phyloP scores from a whole-genome alignment of 2,113 vertebrate genomes.

The Sphaerodactylus townsendi region DNA sequence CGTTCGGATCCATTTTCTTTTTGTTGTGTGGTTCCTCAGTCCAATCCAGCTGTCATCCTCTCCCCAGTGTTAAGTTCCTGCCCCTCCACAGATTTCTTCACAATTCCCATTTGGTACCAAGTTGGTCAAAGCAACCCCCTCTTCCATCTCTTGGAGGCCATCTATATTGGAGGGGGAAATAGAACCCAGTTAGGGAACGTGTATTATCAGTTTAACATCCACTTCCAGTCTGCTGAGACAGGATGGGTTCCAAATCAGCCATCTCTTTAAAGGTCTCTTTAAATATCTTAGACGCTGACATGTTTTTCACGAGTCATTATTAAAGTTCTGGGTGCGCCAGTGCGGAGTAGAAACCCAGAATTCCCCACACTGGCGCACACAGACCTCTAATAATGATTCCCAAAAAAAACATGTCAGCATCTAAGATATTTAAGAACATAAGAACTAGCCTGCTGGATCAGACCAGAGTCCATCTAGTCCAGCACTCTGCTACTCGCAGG shows the following conservation, averaged over 20 bases:
- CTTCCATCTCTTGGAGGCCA: slow-evolving; percentile 42
- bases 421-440: no score
- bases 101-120: slow-evolving; percentile 64
- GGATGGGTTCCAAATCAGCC: neutral
- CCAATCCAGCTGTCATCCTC: neutral
- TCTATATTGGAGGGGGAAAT: slow-evolving; percentile 53
- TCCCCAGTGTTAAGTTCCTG: neutral
- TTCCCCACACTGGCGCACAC: no score
- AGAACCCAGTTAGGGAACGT: neutral
- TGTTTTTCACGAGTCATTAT: no score
- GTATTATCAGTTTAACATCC: neutral
- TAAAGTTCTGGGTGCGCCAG: no score
- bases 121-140: slow-evolving; percentile 68
- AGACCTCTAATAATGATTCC: no score
- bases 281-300: no score
- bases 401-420: no score
- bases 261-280: no score
- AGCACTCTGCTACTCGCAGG: no score
- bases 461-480: no score
- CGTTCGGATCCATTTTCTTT: slow-evolving; percentile 17
- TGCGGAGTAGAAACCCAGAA: no score
- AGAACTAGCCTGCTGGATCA: no score
- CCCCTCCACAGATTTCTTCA: slow-evolving; percentile 32
- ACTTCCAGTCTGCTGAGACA: neutral
- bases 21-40: neutral